Conservation (phyloP, 1,140 invertebrate genomes). For the Magallana ariakensis region DNA sequence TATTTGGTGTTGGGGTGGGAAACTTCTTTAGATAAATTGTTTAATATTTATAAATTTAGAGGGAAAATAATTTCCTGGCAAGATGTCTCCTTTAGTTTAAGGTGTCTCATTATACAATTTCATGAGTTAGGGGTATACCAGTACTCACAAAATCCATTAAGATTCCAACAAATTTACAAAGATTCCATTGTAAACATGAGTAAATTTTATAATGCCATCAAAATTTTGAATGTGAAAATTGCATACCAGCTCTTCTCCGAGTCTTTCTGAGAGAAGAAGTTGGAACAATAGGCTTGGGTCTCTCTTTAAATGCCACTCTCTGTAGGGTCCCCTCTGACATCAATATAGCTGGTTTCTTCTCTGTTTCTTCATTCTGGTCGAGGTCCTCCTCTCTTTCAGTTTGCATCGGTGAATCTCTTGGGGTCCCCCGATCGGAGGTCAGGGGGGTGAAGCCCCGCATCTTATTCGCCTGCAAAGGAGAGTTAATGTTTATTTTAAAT, state of each 20-base stretch:
- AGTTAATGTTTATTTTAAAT: not conserved
- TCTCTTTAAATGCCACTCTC: conserved; percentile 61
- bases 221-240: not conserved
- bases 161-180: too few species aligned
- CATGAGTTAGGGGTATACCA: too few species aligned
- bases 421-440: not conserved
- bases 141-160: too few species aligned
- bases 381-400: conserved; percentile 30
- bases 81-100: too few species aligned
- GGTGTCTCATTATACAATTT: too few species aligned
- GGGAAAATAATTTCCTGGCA: too few species aligned
- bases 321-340: conserved; percentile 64
- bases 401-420: not conserved
- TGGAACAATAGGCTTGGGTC: conserved; percentile 64
- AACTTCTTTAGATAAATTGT: too few species aligned
- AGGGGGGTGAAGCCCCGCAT: conserved; percentile 42
- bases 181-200: too few species aligned
- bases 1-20: too few species aligned
- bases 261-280: conserved; percentile 55
- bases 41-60: too few species aligned
- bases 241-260: conserved; percentile 4
- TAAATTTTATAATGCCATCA: too few species aligned
- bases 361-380: not conserved
- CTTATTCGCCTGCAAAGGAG: conserved; percentile 49
- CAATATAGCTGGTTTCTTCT: conserved; percentile 70